A percentile compares a stretch with the other conserved stretches of the same genome.
These are phyloP conservation scores for Plotosus lineatus DNA, from an alignment of 2,113 vertebrate genomes.

Conservation along the genomic window DNA sequence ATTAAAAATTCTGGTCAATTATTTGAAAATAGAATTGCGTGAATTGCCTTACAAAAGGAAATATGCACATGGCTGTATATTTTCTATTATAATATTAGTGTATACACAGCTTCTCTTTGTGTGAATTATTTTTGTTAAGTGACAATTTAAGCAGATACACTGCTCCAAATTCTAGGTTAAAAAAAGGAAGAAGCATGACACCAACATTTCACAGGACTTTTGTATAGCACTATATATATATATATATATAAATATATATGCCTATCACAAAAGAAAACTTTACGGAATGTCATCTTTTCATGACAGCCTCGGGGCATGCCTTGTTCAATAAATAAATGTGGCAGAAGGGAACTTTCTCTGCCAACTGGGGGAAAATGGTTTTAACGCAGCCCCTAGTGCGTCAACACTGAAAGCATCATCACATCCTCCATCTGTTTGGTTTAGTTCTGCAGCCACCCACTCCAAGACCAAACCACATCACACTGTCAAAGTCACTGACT, in stretches of 20 bases:
- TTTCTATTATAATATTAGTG: neutral
- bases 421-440: slow-evolving; percentile 38
- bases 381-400: slow-evolving; percentile 23
- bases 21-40: neutral
- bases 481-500: slow-evolving; percentile 17
- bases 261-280: slow-evolving; percentile 26
- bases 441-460: slow-evolving; percentile 34
- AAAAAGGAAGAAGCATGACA: neutral
- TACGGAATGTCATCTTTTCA: slow-evolving; percentile 17
- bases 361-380: slow-evolving; percentile 1
- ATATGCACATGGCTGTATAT: neutral
- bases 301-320: slow-evolving; percentile 29
- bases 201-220: neutral
- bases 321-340: slow-evolving; percentile 28
- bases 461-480: slow-evolving; percentile 20
- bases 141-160: neutral
- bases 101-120: neutral
- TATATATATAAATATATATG: neutral
- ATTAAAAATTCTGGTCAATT: neutral
- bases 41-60: neutral
- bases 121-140: neutral
- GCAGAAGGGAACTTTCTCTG: slow-evolving; percentile 39
- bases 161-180: neutral
- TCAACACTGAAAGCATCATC: slow-evolving; percentile 39
- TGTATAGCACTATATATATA: neutral